Base-by-base conservation (phyloP, 2,113 vertebrate genomes). In the Peromyscus polionotus region DNA sequence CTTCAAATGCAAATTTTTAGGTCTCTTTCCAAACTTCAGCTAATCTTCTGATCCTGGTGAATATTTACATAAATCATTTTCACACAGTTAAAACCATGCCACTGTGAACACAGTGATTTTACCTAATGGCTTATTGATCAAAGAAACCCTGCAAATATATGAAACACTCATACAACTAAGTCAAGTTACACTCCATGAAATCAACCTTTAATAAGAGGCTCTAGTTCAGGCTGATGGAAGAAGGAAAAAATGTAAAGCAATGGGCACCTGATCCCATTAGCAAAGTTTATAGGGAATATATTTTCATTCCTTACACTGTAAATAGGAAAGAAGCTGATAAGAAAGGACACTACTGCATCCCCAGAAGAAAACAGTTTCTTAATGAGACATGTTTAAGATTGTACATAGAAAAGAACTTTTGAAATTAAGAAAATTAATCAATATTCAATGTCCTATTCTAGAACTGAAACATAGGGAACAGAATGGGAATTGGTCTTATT, bases 51-150 rank as follows among this genome's bases (percentile, higher is more conserved):
- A 94, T 97, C 70, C 76, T 65, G 91, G 0, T 93, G 72, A 79
- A 97, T 95, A 97, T 94, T 97, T 94, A 96, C 59, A 75, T 95
- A 51, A 93, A 81, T 96, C 77, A 94, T 91, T 97, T 92, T 97
- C 87, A 88, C 72, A 93, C 24, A 91, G 88, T 92, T 95, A 97
- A 72, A 95, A 88, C 33, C 54, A 48, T 45, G 54, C 20, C n/a
- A 91, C 70, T 93, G 31, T 95, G 75, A 97, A 75, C 14, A 93
- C 39, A 86, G 88, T 91, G 77, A 94, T 96, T 96, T 91, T 91
- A 87, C 77, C 61, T 96, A 92, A 88, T 91, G 61, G 89, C 31
- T 96, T 97, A 93, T 4, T 95, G 85, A 94, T 97, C 81, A 96
- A 94, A 97, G 57, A 94, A 94, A 92, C 19, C 22, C 57, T 80